A percentile compares a stretch with the other conserved stretches of the same genome.
These are phyloP conservation scores for Misgurnus mizolepis DNA, from an alignment of 2,113 vertebrate species.

Conservation along the genomic window DNA sequence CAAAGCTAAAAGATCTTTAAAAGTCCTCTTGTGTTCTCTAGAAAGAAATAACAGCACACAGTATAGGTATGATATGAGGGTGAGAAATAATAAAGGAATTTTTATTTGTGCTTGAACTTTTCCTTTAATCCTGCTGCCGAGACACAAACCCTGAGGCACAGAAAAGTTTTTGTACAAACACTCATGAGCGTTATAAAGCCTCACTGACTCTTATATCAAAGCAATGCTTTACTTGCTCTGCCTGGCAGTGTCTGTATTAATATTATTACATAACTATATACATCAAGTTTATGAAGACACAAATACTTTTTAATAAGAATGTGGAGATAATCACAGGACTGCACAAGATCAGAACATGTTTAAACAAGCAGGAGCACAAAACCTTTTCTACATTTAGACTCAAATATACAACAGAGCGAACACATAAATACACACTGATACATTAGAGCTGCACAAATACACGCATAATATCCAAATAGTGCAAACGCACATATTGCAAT, in stretches of 20 bases:
- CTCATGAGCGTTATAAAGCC: not conserved
- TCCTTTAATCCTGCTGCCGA: no score
- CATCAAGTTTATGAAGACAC: not conserved
- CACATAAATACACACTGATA: not conserved
- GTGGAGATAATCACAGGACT: not conserved
- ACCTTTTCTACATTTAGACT: not conserved
- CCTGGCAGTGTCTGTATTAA: not conserved
- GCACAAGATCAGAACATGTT: conserved; percentile 5
- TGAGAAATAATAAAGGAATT: no score
- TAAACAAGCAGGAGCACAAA: conserved; percentile 3
- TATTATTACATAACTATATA: not conserved
- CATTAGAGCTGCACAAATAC: no score
- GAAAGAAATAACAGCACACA: no score
- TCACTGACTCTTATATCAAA: no score
- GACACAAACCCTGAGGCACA: not conserved
- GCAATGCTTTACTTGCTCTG: not conserved
- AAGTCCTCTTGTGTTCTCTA: no score
- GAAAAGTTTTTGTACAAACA: not conserved
- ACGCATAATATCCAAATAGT: no score
- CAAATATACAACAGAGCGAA: not conserved
- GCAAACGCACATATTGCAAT: no score
- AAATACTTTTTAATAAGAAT: not conserved
- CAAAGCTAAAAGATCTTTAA: no score
- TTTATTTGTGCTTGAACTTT: no score
- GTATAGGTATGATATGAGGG: no score